Base-by-base conservation (phyloP, 2,888 invertebrate genomes). In the Anarsia innoxiella region DNA sequence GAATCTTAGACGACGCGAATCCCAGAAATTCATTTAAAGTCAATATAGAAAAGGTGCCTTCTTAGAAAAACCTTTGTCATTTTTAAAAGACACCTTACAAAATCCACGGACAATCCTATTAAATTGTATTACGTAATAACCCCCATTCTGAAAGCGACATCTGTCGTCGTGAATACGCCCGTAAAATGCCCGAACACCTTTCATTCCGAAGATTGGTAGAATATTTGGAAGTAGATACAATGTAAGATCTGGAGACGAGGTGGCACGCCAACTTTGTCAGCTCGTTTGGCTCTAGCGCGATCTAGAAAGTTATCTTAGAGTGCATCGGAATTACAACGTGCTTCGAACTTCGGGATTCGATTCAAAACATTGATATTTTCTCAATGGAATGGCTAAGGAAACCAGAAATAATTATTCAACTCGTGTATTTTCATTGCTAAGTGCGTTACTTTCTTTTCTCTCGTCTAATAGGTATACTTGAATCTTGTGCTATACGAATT, bases 281-380 rank as follows among this genome's bases (percentile, higher is more conserved):
- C 65, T 76, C 75, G 72, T 74, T 76, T 69, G 64, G 68, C 64
- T 59, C 63, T 55, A 59, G 51, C 65, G 60, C 71, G 66, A 75
- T 70, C 71, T 56, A 49, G 60, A 66, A 72, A 80, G 74, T 77
- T 78, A 76, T 76, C 74, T 70, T 56, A 56, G 57, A 79, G 77
- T 77, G 77, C 79, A 79, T 77, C 65, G 71, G 66, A 69, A 76
- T 75, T 79, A 75, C 76, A 72, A 69, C 71, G 68, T 72, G 60
- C 67, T 66, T 53, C 59, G 56, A 75, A 75, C 66, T 75, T 75
- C 51, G 62, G 62, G 65, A 73, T 75, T 68, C 64, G 67, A 68
- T 68, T 69, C 59, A 54, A 55, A 56, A 62, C n/a, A n/a, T n/a
- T n/a, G n/a, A n/a, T n/a, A n/a, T n/a, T n/a, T n/a, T n/a, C n/a